Evolutionary conservation across 2,888 invertebrate species (phyloP).

Genomic region (Andrena bucephala): DNA sequence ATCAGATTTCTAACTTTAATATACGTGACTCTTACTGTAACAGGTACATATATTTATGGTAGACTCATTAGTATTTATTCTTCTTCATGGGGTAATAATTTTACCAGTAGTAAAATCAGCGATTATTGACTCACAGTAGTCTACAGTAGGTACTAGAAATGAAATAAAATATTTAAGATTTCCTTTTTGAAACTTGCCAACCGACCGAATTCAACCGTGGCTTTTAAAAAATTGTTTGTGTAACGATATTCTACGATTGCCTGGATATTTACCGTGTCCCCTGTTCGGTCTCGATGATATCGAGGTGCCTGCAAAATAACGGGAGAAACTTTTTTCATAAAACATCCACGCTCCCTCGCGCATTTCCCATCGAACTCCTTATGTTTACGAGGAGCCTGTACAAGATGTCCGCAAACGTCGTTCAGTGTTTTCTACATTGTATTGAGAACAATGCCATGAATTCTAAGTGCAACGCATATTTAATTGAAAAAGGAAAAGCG

Average conservation of each 20-base stretch:
- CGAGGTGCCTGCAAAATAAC: slow-evolving; percentile 2
- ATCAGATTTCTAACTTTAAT: no score
- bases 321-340: slow-evolving; percentile 72
- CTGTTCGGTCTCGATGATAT: background rate
- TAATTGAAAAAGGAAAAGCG: background rate
- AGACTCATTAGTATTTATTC: no score
- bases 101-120: no score
- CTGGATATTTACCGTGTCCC: background rate
- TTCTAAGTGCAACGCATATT: background rate
- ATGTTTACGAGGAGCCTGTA: slow-evolving; percentile 44
- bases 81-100: no score
- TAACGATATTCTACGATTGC: background rate
- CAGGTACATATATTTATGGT: no score
- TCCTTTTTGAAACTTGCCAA: background rate
- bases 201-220: background rate
- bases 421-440: slow-evolving; percentile 22
- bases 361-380: slow-evolving; percentile 43
- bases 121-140: no score
- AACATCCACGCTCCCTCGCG: slow-evolving; percentile 30
- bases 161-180: no score
- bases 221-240: background rate
- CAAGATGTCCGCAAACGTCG: slow-evolving; percentile 48
- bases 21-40: no score
- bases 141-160: no score
- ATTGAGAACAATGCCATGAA: background rate